phyloP scores from a whole-genome alignment of 1,140 invertebrate genomes.

The Polyergus mexicanus region DNA sequence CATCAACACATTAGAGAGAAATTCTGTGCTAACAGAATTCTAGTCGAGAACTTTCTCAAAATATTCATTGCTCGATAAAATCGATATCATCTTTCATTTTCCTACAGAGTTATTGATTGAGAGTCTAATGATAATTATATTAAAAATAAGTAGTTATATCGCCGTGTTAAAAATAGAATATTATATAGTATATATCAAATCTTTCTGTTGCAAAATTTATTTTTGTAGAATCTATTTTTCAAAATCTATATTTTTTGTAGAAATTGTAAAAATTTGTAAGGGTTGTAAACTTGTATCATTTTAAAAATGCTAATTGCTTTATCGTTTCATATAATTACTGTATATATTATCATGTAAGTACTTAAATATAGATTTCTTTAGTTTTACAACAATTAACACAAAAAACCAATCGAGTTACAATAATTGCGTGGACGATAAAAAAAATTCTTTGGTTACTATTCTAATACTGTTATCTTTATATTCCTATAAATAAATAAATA shows the following conservation, averaged over 20 bases:
- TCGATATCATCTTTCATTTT: background rate
- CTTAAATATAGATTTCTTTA: background rate
- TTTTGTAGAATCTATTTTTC: no score
- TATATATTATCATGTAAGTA: background rate
- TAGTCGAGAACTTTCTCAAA: conserved; percentile 1
- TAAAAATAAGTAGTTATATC: background rate
- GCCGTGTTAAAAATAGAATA: background rate
- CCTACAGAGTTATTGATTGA: background rate
- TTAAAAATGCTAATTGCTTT: background rate
- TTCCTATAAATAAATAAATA: background rate
- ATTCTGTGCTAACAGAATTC: conserved; percentile 16
- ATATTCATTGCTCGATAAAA: conserved; percentile 23
- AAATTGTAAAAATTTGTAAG: background rate
- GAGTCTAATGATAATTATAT: background rate
- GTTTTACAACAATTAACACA: background rate
- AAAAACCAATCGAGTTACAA: background rate
- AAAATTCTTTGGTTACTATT: background rate
- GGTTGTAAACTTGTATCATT: background rate
- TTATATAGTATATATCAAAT: background rate
- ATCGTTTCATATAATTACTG: background rate
- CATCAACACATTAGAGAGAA: conserved; percentile 32
- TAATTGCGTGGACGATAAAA: background rate
- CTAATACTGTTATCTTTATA: background rate
- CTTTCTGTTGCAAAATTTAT: no score
- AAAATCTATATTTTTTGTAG: no score